Evolutionary conservation across 1,140 invertebrate species (phyloP).

Genomic region (Oncopodura yosiiana): DNA sequence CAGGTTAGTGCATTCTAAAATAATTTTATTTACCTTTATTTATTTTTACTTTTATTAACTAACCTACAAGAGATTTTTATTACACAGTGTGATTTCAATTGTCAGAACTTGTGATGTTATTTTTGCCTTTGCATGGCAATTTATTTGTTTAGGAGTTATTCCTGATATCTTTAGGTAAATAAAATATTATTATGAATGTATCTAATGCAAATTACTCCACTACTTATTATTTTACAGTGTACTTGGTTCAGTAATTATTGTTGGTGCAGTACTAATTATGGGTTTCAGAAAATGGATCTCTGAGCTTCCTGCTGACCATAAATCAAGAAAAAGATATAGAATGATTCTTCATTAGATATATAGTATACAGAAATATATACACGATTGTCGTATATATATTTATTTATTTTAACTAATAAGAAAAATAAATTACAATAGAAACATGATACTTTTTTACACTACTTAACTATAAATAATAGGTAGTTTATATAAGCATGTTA

Average conservation of each 20-base stretch:
- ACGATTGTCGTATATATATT: too few species aligned
- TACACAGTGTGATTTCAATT: constrained; percentile 13
- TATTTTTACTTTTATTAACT: constrained; percentile 4
- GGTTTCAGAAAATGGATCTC: constrained; percentile 74
- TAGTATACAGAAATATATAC: too few species aligned
- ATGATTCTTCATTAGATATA: too few species aligned
- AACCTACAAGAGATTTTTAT: constrained; percentile 7
- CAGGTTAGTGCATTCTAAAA: not conserved
- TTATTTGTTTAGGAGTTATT: constrained; percentile 12
- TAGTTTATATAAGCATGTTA: too few species aligned
- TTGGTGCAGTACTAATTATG: constrained; percentile 68
- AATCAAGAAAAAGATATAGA: constrained; percentile 14
- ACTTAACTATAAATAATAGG: too few species aligned
- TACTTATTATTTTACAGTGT: constrained; percentile 53
- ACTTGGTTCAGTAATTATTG: constrained; percentile 67
- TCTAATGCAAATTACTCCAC: not conserved
- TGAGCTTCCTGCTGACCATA: constrained; percentile 43
- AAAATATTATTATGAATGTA: not conserved
- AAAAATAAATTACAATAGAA: too few species aligned
- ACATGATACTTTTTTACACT: too few species aligned
- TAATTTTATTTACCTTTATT: not conserved
- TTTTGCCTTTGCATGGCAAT: constrained; percentile 26
- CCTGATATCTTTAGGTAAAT: constrained; percentile 26
- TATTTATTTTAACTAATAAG: too few species aligned
- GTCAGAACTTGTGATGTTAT: constrained; percentile 13